Percentiles rank a stretch among this genome's conserved stretches.
These are phyloP conservation scores for Mustela erminea DNA, from an alignment of 2,797 vertebrate genomes.

Conservation along the genomic window DNA sequence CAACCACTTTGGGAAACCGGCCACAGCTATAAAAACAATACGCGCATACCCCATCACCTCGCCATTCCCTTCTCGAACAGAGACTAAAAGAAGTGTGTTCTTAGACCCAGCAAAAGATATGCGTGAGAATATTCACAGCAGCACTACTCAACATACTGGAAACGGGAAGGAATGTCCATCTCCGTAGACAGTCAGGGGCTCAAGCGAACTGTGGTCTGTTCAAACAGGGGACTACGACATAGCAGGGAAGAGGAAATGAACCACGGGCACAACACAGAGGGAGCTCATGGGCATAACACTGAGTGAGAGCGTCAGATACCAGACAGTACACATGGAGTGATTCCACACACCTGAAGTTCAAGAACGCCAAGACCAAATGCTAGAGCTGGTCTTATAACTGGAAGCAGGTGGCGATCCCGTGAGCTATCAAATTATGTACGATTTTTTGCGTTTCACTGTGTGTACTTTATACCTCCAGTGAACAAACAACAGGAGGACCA, in stretches of 20 bases:
- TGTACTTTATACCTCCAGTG: not conserved
- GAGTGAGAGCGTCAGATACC: not conserved
- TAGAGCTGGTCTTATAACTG: not conserved
- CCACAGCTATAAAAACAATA: not conserved
- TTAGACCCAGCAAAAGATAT: not conserved
- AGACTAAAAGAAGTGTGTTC: not conserved
- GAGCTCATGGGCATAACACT: rapidly evolving
- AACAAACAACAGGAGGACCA: not conserved
- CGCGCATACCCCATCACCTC: rapidly evolving
- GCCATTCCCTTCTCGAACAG: not conserved
- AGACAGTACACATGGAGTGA: too few species aligned
- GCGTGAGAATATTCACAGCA: not conserved
- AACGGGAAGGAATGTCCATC: not conserved
- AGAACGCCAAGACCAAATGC: not conserved
- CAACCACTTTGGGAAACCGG: not conserved
- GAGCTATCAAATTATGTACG: not conserved
- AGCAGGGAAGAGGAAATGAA: not conserved
- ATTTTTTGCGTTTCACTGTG: rapidly evolving
- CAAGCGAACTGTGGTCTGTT: rapidly evolving
- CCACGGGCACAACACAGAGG: rapidly evolving
- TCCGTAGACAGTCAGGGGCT: rapidly evolving
- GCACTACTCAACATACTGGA: not conserved
- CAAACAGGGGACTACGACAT: not conserved
- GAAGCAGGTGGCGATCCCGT: rapidly evolving
- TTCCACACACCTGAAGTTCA: not conserved